Percentiles rank a stretch among this genome's conserved stretches.
phyloP scores from a whole-genome alignment of 2,797 vertebrate species.

The Manis crassicaudata region DNA sequence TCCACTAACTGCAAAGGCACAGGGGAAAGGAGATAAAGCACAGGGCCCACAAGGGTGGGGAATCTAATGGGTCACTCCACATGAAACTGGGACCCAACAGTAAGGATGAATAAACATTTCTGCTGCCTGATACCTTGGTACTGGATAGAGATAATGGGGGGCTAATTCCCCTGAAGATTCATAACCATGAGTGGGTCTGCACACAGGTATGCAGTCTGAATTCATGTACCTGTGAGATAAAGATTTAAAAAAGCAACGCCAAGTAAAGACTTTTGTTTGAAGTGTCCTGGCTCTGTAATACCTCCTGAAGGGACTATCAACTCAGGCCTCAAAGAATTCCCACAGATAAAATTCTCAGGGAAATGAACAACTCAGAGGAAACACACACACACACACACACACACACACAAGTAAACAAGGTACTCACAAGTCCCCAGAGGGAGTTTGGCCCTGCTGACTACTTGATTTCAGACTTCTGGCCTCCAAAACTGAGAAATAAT shows the following conservation, averaged over 20 bases:
- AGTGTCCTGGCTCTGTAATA: not conserved
- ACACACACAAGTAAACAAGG: not conserved
- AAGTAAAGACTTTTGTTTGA: not conserved
- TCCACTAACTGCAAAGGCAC: not conserved
- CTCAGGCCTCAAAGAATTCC: not conserved
- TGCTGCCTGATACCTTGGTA: not conserved
- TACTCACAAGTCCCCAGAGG: not conserved
- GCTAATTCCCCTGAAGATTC: not conserved
- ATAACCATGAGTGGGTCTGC: not conserved
- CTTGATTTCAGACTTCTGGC: not conserved
- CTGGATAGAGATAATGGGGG: not conserved
- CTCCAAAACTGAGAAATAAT: not conserved
- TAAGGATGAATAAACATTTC: not conserved
- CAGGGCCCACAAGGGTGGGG: not conserved
- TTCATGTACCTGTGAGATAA: not conserved
- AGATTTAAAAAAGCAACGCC: not conserved
- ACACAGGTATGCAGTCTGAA: not conserved
- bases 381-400: not conserved
- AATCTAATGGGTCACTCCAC: not conserved
- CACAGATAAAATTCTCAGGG: not conserved
- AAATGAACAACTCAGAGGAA: not conserved
- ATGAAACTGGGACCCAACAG: not conserved
- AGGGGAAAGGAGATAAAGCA: not conserved
- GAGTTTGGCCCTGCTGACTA: not conserved
- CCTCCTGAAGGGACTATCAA: not conserved